Conservation (phyloP, 1,140 invertebrate species). For the Brachionus koreanus region DNA sequence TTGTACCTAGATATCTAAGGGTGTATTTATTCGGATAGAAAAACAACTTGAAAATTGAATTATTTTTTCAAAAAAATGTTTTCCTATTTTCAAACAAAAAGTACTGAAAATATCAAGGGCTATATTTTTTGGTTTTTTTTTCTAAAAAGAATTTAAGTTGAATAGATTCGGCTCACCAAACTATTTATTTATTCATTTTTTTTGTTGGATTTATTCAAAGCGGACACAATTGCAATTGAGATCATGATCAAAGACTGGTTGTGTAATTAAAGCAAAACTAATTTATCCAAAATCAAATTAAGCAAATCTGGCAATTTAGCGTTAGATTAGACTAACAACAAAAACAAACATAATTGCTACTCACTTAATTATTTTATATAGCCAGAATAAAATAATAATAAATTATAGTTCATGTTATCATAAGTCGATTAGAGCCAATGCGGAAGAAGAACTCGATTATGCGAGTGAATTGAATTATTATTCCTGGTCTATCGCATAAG, state of each 20-base stretch:
- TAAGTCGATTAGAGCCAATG: neutral
- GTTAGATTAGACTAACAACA: neutral
- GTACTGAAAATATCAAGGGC: too few species aligned
- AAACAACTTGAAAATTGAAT: too few species aligned
- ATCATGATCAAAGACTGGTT: neutral
- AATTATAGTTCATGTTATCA: conserved; percentile 13
- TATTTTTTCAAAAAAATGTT: too few species aligned
- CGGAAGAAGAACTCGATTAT: neutral
- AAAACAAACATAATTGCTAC: neutral
- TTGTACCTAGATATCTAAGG: too few species aligned
- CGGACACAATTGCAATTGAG: neutral
- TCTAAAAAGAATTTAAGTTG: too few species aligned
- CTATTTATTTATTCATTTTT: too few species aligned
- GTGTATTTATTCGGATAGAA: too few species aligned
- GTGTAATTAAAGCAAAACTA: neutral
- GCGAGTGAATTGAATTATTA: neutral
- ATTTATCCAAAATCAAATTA: neutral
- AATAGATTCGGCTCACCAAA: too few species aligned
- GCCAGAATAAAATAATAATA: conserved; percentile 17
- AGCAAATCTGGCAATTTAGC: neutral
- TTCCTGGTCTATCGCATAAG: neutral
- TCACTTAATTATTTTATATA: neutral
- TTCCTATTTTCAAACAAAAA: too few species aligned
- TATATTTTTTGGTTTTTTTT: too few species aligned
- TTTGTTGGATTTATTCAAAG: neutral